Evolutionary conservation across 2,797 vertebrate species (phyloP).

Genomic region (Netta rufina): DNA sequence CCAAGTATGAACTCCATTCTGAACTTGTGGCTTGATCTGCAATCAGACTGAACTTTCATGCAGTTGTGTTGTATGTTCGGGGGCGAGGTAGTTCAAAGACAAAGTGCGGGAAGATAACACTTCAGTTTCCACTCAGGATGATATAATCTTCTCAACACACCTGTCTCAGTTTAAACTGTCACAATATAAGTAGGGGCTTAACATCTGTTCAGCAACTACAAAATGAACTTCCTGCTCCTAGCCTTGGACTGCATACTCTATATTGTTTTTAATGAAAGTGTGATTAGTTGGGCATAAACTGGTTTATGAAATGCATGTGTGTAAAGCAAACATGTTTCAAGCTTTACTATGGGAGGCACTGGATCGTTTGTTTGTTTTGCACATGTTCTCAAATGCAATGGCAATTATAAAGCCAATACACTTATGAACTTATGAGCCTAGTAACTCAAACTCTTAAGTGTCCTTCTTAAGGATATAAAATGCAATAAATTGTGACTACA

Average conservation of each 20-base stretch:
- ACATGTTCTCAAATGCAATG: background rate
- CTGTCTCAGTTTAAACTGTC: background rate
- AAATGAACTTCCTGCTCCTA: background rate
- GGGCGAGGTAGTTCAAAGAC: background rate
- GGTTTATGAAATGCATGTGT: background rate
- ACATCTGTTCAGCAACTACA: background rate
- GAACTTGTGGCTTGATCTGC: background rate
- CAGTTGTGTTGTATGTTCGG: background rate
- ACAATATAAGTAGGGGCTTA: background rate
- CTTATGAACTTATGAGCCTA: background rate
- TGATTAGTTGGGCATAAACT: background rate
- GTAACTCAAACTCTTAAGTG: background rate
- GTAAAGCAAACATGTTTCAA: background rate
- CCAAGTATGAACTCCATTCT: background rate
- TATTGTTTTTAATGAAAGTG: background rate
- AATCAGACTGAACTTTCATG: background rate
- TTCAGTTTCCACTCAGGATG: background rate
- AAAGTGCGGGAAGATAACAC: background rate
- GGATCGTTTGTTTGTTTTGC: background rate
- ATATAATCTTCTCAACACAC: background rate
- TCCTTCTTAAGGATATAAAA: background rate
- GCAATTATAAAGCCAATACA: background rate
- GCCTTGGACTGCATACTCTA: background rate
- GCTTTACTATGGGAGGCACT: background rate
- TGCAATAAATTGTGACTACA: slow-evolving; percentile 54